phyloP scores from a whole-genome alignment of 2,888 invertebrate genomes.

The Chrysopilus asiliformis region DNA sequence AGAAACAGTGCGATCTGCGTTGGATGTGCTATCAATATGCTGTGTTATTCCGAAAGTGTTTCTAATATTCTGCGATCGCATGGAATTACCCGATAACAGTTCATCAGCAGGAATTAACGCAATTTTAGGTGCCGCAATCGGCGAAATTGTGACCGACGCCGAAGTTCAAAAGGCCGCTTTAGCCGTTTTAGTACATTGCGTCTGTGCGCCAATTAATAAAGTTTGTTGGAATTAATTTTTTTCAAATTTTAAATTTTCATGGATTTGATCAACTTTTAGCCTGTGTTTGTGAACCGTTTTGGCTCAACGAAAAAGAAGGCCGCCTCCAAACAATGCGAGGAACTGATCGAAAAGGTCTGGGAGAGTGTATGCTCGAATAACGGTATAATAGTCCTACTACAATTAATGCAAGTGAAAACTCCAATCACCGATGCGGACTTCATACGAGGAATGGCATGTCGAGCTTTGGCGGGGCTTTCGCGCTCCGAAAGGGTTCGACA shows the following conservation, averaged over 20 bases:
- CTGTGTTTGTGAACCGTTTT: conserved; percentile 38
- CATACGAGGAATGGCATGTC: conserved; percentile 83
- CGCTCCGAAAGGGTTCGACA: conserved; percentile 87
- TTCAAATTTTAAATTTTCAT: not conserved
- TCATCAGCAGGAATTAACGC: conserved; percentile 69
- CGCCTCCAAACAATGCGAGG: conserved; percentile 57
- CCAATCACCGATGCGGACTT: conserved; percentile 96
- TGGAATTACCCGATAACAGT: conserved; percentile 64
- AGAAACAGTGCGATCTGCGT: conserved; percentile 66
- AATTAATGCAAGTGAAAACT: conserved; percentile 78
- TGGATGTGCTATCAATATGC: conserved; percentile 83
- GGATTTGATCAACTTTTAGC: conserved; percentile 21
- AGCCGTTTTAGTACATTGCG: conserved; percentile 82
- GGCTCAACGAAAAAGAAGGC: conserved; percentile 42
- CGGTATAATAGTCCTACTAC: conserved; percentile 88
- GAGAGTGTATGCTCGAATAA: conserved; percentile 87
- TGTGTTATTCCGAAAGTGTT: conserved; percentile 76
- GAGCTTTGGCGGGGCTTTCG: conserved; percentile 83
- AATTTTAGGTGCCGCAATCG: conserved; percentile 75
- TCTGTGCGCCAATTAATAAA: conserved; percentile 77
- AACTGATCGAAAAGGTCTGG: conserved; percentile 86
- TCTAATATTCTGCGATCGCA: conserved; percentile 55
- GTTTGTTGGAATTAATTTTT: conserved; percentile 31
- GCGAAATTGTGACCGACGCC: conserved; percentile 78
- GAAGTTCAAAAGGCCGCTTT: conserved; percentile 88